These are phyloP conservation scores for Blera fallax DNA, from an alignment of 2,888 invertebrate species.

Conservation along the genomic window DNA sequence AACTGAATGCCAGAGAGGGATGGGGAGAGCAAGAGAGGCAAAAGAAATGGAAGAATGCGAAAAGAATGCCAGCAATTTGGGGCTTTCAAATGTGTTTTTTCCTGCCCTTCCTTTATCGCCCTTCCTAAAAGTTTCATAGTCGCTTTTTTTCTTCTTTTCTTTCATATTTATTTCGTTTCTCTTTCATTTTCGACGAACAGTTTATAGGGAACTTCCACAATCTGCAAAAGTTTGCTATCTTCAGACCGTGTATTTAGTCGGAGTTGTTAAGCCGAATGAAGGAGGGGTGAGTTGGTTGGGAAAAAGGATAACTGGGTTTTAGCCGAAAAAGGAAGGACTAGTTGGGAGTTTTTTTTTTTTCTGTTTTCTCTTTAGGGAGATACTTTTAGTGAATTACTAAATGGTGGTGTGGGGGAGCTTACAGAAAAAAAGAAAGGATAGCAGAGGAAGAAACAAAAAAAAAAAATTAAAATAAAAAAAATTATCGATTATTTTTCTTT, in stretches of 20 bases:
- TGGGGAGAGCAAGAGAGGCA: neutral
- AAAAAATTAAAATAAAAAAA: neutral
- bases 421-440: neutral
- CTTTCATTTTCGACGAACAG: constrained; percentile 26
- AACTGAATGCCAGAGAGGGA: neutral
- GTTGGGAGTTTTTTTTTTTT: constrained; percentile 1
- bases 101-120: constrained; percentile 57
- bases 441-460: neutral
- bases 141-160: constrained; percentile 9
- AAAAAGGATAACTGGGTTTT: constrained; percentile 21
- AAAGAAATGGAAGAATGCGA: constrained; percentile 58
- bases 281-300: neutral
- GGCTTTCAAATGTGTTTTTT: constrained; percentile 61
- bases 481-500: constrained; percentile 54
- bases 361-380: constrained; percentile 18
- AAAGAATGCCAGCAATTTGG: constrained; percentile 70
- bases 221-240: constrained; percentile 53
- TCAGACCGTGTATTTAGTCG: constrained; percentile 31
- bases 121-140: constrained; percentile 34
- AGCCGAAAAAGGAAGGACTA: constrained; percentile 33
- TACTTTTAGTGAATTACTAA: constrained; percentile 55
- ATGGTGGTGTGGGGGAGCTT: neutral
- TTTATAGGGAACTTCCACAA: constrained; percentile 26
- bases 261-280: constrained; percentile 37
- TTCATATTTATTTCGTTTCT: constrained; percentile 32